Percentiles rank a stretch among this genome's conserved stretches.
phyloP scores from a whole-genome alignment of 2,888 invertebrate genomes.

The Apeira syringaria region DNA sequence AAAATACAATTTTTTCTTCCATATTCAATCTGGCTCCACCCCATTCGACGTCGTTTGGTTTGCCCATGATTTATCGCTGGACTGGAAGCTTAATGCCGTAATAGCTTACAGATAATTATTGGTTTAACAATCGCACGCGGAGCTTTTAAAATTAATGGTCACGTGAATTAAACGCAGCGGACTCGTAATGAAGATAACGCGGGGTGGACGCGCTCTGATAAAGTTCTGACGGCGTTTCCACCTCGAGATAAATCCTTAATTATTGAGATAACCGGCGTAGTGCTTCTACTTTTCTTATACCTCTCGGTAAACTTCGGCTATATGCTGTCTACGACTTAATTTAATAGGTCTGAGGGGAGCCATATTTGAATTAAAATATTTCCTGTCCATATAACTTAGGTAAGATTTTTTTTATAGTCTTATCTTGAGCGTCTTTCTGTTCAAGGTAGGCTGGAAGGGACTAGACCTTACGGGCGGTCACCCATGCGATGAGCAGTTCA shows the following conservation, averaged over 20 bases:
- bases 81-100: conserved; percentile 53
- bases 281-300: conserved; percentile 54
- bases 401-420: too few species aligned
- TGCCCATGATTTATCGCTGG: conserved; percentile 62
- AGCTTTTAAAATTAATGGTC: conserved; percentile 77
- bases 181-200: conserved; percentile 78
- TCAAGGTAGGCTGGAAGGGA: too few species aligned
- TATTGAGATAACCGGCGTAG: conserved; percentile 64
- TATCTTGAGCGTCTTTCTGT: too few species aligned
- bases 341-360: too few species aligned
- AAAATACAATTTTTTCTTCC: too few species aligned
- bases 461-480: too few species aligned
- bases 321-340: too few species aligned
- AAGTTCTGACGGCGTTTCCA: conserved; percentile 73
- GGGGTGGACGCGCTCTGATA: conserved; percentile 65
- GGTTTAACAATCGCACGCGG: conserved; percentile 66
- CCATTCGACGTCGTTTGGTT: conserved; percentile 60
- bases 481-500: too few species aligned
- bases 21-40: conserved; percentile 1
- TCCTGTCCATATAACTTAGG: too few species aligned
- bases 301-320: too few species aligned
- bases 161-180: conserved; percentile 70
- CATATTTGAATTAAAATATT: too few species aligned
- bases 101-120: conserved; percentile 68
- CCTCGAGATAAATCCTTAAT: conserved; percentile 71